Evolutionary conservation across 2,113 vertebrate genomes (phyloP).

Genomic region (Pycnonotus jocosus): DNA sequence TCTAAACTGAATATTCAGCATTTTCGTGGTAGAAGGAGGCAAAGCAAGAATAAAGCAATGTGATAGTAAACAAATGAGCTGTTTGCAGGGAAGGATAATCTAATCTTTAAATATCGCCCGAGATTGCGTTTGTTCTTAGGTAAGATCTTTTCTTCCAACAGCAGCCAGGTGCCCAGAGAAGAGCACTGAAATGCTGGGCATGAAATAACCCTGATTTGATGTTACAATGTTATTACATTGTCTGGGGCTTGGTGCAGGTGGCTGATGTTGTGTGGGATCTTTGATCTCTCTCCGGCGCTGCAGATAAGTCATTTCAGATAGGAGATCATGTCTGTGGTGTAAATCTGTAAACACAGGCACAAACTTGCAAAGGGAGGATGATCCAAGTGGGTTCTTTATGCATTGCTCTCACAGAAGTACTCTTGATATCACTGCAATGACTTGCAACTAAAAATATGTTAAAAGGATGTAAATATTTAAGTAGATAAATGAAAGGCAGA

Average conservation of each 20-base stretch:
- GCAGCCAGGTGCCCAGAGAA: constrained; percentile 20
- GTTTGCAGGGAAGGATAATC: constrained; percentile 51
- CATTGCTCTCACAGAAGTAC: neutral
- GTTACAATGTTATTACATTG: constrained; percentile 31
- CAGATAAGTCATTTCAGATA: constrained; percentile 35
- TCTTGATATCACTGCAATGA: constrained; percentile 29
- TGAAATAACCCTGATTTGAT: neutral
- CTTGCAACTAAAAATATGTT: constrained; percentile 19
- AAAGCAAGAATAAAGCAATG: constrained; percentile 42
- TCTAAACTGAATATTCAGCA: constrained; percentile 64
- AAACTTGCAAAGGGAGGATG: neutral
- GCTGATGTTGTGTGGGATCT: constrained; percentile 15
- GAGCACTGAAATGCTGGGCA: neutral
- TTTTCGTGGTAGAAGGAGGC: constrained; percentile 47
- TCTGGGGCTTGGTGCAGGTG: constrained; percentile 30
- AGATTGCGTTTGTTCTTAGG: constrained; percentile 50
- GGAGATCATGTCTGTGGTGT: neutral
- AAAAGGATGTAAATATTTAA: neutral
- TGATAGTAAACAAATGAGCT: constrained; percentile 55
- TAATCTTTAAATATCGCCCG: constrained; percentile 58
- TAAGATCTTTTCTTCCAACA: constrained; percentile 25
- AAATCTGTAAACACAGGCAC: constrained; percentile 11
- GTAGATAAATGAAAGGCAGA: neutral
- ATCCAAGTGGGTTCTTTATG: neutral
- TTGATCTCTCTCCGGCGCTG: constrained; percentile 1